These are phyloP conservation scores for Sycophila sp. DNA, from an alignment of 1,140 invertebrate species.

Conservation along the genomic window DNA sequence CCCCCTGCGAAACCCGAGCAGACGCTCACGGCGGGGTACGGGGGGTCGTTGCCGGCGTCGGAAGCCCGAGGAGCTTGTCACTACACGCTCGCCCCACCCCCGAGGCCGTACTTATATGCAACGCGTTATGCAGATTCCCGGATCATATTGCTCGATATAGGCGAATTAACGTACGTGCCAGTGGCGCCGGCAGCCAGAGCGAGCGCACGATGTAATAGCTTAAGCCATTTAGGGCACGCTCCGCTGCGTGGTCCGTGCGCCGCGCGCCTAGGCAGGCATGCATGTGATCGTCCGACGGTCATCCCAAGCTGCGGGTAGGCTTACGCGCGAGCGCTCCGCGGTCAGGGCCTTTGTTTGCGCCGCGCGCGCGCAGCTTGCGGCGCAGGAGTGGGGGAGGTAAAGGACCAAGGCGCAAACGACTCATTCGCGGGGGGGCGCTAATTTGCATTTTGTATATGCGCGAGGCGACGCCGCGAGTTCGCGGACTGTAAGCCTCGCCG, in stretches of 20 bases:
- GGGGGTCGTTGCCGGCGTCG: no score
- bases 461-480: no score
- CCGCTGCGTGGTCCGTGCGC: background rate
- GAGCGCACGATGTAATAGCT: slow-evolving; percentile 1
- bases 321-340: background rate
- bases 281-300: slow-evolving; percentile 11
- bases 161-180: slow-evolving; percentile 27
- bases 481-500: no score
- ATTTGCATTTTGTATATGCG: no score
- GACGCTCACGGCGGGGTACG: no score
- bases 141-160: slow-evolving; percentile 11
- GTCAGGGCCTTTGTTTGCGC: background rate
- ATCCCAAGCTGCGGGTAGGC: no score
- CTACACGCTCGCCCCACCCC: background rate
- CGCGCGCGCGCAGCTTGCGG: no score
- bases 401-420: no score
- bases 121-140: slow-evolving; percentile 7
- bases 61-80: no score
- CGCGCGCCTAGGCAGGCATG: background rate
- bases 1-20: no score
- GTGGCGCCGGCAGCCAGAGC: background rate
- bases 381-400: no score
- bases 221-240: slow-evolving; percentile 3
- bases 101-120: background rate
- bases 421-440: no score